These are phyloP conservation scores for Himalopsyche tibetana DNA, from an alignment of 2,888 invertebrate genomes.

Conservation along the genomic window DNA sequence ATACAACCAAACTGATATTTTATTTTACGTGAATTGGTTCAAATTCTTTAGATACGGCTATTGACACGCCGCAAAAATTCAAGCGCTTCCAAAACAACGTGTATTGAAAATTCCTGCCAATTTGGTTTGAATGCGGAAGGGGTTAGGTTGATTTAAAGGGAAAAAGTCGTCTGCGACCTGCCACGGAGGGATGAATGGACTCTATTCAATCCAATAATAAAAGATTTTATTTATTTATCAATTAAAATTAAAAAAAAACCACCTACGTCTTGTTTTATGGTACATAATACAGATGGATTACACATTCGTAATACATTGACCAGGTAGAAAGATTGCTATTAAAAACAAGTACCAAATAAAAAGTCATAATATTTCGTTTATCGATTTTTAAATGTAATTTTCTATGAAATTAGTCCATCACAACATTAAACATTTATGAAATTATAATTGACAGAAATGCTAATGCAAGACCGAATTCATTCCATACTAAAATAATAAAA, in stretches of 20 bases:
- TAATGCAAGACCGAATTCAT: no score
- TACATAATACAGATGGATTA: no score
- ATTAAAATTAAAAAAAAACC: background rate
- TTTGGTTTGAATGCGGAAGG: background rate
- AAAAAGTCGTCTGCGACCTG: slow-evolving; percentile 9
- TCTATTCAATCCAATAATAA: background rate
- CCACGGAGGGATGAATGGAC: background rate
- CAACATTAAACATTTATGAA: no score
- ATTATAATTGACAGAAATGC: no score
- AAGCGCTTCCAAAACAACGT: slow-evolving; percentile 1
- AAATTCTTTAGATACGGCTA: background rate
- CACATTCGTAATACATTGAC: no score
- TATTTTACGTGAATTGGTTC: slow-evolving; percentile 1
- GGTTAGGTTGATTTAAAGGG: background rate
- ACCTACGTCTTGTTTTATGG: background rate
- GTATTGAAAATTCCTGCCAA: slow-evolving; percentile 3
- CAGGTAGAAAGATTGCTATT: no score
- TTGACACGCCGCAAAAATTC: slow-evolving; percentile 2
- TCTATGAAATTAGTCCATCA: no score
- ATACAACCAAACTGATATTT: background rate
- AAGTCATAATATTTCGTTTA: no score
- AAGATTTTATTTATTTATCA: background rate
- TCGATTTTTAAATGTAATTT: no score
- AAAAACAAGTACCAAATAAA: no score
- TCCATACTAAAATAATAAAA: no score